These are phyloP conservation scores for fruit fly (Drosophila melanogaster) DNA, from an alignment of 1,140 invertebrate genomes.

Conservation along the genomic window Release_6_plus_ISO1_MT NC_004354.4:4543001-4543500, in stretches of 20 bases:
- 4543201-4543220: conserved; percentile 33
- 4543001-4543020: conserved; percentile 47
- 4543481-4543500: conserved; percentile 73
- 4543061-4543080: conserved; percentile 65
- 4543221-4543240: conserved; percentile 68
- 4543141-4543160: background rate
- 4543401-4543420: conserved; percentile 87
- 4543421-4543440: conserved; percentile 88
- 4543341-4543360: conserved; percentile 47
- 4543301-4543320: conserved; percentile 48
- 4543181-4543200: conserved; percentile 41
- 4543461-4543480: conserved; percentile 65
- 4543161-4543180: conserved; percentile 19
- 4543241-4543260: conserved; percentile 67
- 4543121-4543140: conserved; percentile 34
- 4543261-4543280: conserved; percentile 17
- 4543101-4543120: conserved; percentile 70
- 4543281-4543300: conserved; percentile 35
- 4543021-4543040: conserved; percentile 15
- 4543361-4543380: conserved; percentile 71
- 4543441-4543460: conserved; percentile 85
- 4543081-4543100: conserved; percentile 60
- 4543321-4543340: conserved; percentile 40
- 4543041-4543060: conserved; percentile 80
- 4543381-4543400: conserved; percentile 85